A percentile compares a stretch with the other conserved stretches of the same genome.
Conservation (phyloP, 2,888 invertebrate species). For the Torymus texanus region DNA sequence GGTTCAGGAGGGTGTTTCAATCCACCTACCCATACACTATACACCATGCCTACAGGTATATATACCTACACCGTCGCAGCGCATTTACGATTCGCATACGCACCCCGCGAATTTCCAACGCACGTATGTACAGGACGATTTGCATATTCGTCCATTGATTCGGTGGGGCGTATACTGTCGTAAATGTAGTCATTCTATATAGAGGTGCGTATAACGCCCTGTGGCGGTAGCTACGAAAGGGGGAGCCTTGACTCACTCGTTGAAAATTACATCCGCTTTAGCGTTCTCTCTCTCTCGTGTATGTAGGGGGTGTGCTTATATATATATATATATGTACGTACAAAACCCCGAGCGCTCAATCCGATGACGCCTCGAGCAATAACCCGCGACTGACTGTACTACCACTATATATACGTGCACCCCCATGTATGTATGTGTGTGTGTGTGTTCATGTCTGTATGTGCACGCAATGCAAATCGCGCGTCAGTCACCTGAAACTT, state of each 20-base stretch:
- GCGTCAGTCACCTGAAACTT: conserved; percentile 42
- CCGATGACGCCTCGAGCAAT: conserved; percentile 48
- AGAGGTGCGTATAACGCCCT: neutral
- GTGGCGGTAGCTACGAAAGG: no score
- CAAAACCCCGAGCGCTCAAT: conserved; percentile 58
- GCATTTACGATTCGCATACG: no score
- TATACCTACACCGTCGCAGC: no score
- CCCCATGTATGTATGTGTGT: no score
- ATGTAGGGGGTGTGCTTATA: no score
- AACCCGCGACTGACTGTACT: neutral
- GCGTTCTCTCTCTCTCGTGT: neutral
- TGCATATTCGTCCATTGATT: conserved; percentile 49
- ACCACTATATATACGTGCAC: neutral
- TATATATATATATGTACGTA: neutral
- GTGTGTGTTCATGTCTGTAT: neutral
- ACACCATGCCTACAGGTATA: no score
- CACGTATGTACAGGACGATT: conserved; percentile 15
- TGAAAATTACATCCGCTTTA: conserved; percentile 62
- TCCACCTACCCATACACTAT: no score
- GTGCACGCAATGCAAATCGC: conserved; percentile 52
- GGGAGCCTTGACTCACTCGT: no score
- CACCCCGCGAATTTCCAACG: no score
- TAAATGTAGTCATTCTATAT: neutral
- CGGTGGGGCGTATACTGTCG: neutral
- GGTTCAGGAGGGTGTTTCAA: no score